Conservation (phyloP, 2,888 invertebrate genomes). For the Belgica antarctica region DNA sequence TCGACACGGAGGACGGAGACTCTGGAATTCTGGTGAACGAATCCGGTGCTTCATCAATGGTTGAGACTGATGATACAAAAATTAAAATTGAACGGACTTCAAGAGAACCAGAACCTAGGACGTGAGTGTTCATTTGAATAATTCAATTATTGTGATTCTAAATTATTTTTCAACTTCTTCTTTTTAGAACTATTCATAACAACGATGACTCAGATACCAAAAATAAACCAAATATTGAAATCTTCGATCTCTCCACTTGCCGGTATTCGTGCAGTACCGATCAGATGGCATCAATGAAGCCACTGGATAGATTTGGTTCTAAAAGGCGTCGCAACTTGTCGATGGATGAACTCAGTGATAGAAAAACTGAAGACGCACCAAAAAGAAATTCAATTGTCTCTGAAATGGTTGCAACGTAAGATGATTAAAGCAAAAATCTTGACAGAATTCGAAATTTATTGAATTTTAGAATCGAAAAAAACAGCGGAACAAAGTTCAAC, state of each 20-base stretch:
- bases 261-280: neutral
- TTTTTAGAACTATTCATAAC: neutral
- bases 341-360: constrained; percentile 23
- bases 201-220: no score
- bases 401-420: constrained; percentile 34
- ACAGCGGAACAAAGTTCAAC: constrained; percentile 44
- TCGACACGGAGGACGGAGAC: constrained; percentile 67
- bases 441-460: neutral
- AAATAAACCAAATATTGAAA: neutral
- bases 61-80: constrained; percentile 55
- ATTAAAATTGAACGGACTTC: neutral
- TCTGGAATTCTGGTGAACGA: constrained; percentile 74
- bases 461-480: constrained; percentile 32
- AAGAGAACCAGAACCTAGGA: no score
- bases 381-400: constrained; percentile 34
- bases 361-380: neutral
- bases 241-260: neutral
- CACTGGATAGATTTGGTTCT: neutral
- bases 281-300: neutral
- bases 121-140: neutral
- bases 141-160: neutral
- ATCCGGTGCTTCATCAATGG: constrained; percentile 66
- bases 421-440: neutral
- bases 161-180: neutral
- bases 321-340: constrained; percentile 1